These are phyloP conservation scores for Scrobipalpa atriplicella DNA, from an alignment of 2,888 invertebrate species.

Conservation along the genomic window DNA sequence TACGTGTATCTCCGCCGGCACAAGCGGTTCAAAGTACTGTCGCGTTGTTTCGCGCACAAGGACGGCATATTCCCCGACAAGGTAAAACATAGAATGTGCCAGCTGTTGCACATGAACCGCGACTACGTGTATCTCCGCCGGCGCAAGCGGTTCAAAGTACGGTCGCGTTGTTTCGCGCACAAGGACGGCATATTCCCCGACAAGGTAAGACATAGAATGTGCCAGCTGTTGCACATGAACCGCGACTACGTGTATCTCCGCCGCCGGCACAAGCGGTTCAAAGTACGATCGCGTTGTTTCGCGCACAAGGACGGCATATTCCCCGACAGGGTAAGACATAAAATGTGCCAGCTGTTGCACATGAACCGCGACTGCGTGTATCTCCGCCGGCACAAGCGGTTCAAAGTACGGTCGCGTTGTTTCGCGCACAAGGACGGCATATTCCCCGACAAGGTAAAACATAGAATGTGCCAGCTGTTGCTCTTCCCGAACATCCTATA, in stretches of 20 bases:
- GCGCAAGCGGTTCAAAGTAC: not conserved
- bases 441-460: not conserved
- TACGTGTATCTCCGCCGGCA: conserved; percentile 92
- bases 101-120: not conserved
- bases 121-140: not conserved
- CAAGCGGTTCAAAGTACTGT: conserved; percentile 55
- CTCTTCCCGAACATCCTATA: no score
- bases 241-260: not conserved
- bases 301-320: conserved; percentile 2
- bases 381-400: no score
- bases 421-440: not conserved
- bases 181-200: conserved; percentile 1
- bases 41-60: conserved; percentile 36
- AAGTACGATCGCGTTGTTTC: not conserved
- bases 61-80: conserved; percentile 9
- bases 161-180: no score
- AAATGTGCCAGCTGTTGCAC: no score
- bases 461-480: no score
- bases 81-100: not conserved
- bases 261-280: not conserved
- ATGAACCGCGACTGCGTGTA: not conserved
- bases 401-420: not conserved
- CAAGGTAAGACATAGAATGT: conserved; percentile 3
- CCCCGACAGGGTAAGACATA: not conserved
- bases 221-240: no score